A percentile compares a stretch with the other conserved stretches of the same genome.
phyloP scores from a whole-genome alignment of 2,888 invertebrate species.

The Brachypterus glaber region DNA sequence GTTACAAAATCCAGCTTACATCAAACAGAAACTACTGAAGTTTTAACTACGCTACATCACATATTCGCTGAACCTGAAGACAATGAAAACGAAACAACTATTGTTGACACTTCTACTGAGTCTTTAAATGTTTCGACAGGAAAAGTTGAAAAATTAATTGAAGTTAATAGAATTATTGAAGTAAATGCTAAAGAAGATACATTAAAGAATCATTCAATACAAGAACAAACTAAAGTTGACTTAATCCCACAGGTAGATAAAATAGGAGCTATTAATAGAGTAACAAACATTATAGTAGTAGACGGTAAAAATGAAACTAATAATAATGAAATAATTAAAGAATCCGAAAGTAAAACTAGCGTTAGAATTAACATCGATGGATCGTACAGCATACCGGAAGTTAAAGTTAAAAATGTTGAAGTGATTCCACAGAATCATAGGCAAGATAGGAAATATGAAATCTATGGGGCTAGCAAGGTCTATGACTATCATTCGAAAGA shows the following conservation, averaged over 20 bases:
- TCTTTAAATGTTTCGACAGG: constrained; percentile 34
- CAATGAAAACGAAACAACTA: constrained; percentile 24
- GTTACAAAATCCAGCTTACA: constrained; percentile 14
- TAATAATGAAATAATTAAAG: not conserved
- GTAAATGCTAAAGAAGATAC: constrained; percentile 57
- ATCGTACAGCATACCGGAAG: constrained; percentile 12
- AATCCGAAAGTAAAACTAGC: not conserved
- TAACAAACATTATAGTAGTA: constrained; percentile 57
- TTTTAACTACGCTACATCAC: constrained; percentile 40
- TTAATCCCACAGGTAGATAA: constrained; percentile 53
- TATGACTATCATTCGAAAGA: constrained; percentile 30
- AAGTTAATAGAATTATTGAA: constrained; percentile 60
- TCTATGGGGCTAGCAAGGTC: constrained; percentile 40
- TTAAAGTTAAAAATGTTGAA: constrained; percentile 10
- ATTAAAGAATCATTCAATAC: constrained; percentile 41
- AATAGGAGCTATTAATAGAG: constrained; percentile 61
- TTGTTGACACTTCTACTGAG: constrained; percentile 31
- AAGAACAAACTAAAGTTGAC: constrained; percentile 47
- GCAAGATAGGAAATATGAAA: constrained; percentile 32
- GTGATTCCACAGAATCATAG: constrained; percentile 20
- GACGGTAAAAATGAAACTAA: constrained; percentile 40
- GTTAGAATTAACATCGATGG: constrained; percentile 7
- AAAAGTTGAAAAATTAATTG: constrained; percentile 51
- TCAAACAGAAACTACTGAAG: constrained; percentile 26
- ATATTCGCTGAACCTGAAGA: constrained; percentile 41